Evolutionary conservation across 2,113 vertebrate genomes (phyloP).

Genomic region (Calcarius ornatus): DNA sequence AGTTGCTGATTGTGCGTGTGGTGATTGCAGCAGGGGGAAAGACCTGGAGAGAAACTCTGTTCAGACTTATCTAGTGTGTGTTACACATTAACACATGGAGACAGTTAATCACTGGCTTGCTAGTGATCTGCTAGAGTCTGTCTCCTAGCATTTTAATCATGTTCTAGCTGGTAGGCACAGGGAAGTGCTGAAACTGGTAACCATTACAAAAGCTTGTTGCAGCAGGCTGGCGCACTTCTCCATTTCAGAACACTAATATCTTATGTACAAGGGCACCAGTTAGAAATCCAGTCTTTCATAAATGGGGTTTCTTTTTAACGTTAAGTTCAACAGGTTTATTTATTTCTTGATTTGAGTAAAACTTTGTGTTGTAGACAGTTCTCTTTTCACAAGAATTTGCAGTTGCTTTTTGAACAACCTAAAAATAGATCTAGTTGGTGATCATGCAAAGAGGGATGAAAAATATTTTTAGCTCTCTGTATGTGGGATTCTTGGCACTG

Average conservation of each 20-base stretch:
- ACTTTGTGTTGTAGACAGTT: background rate
- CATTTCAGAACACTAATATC: background rate
- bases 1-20: background rate
- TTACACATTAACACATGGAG: background rate
- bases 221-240: background rate
- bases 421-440: background rate
- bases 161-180: background rate
- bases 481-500: background rate
- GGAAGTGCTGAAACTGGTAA: background rate
- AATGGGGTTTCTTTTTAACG: background rate
- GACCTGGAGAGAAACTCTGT: background rate
- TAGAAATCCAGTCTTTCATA: background rate
- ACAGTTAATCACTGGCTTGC: slow-evolving; percentile 9
- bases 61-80: background rate
- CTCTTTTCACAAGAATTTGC: background rate
- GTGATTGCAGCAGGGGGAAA: background rate
- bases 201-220: background rate
- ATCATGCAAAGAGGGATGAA: background rate
- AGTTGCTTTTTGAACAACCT: background rate
- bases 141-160: background rate
- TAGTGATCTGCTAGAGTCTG: background rate
- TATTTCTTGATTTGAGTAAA: background rate
- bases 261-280: too few species aligned
- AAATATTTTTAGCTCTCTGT: background rate
- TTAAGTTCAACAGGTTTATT: background rate